Conservation (phyloP, 2,113 vertebrate genomes). For the Leucoraja erinaceus region DNA sequence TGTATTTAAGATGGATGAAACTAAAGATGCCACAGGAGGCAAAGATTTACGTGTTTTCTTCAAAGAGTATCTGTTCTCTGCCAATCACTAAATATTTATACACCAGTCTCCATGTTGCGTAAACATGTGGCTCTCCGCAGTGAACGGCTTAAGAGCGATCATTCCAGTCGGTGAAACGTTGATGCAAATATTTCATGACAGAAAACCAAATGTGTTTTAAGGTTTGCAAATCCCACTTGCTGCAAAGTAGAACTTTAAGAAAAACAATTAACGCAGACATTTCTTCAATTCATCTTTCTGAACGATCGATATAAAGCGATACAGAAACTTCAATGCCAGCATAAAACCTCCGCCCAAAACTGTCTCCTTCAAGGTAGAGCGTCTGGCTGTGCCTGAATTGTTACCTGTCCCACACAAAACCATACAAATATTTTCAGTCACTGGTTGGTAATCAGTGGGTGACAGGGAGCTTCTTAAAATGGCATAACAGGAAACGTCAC, state of each 20-base stretch:
- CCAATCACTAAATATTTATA: too few species aligned
- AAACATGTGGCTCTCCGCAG: neutral
- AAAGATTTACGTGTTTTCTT: neutral
- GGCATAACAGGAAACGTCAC: neutral
- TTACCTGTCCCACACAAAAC: neutral
- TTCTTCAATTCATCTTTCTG: neutral
- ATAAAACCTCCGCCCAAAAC: neutral
- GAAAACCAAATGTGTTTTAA: neutral
- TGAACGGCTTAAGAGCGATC: neutral
- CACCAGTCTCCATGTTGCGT: neutral
- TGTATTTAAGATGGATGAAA: neutral
- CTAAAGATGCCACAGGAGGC: neutral
- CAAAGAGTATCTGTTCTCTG: neutral
- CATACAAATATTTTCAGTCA: conserved; percentile 13
- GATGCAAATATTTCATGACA: neutral
- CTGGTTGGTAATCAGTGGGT: neutral
- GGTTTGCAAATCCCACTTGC: neutral
- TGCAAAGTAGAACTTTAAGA: neutral
- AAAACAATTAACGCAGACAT: neutral
- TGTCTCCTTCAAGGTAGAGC: neutral
- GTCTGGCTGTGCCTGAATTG: neutral
- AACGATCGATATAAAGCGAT: neutral
- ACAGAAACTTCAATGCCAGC: neutral
- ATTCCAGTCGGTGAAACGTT: neutral
- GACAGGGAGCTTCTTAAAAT: neutral